Evolutionary conservation across 2,888 invertebrate genomes (phyloP).

Genomic region (Amphipyra tragopoginis): DNA sequence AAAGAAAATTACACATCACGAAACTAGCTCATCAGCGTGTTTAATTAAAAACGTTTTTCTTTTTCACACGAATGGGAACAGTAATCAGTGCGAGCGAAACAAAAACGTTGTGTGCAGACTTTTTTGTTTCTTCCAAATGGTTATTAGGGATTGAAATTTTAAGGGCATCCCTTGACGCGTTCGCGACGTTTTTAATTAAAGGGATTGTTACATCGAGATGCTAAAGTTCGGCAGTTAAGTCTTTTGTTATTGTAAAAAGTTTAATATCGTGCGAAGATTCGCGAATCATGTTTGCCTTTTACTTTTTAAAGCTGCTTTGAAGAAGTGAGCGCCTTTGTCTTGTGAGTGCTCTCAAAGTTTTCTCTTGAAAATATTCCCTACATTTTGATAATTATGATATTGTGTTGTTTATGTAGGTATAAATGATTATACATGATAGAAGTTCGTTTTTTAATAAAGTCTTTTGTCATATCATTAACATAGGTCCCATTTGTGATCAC

Average conservation of each 20-base stretch:
- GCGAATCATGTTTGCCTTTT: constrained; percentile 56
- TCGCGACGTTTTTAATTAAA: constrained; percentile 69
- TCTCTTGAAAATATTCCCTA: constrained; percentile 34
- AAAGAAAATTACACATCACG: constrained; percentile 69
- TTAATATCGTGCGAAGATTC: constrained; percentile 64
- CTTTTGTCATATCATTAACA: no score
- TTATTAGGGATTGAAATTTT: constrained; percentile 67
- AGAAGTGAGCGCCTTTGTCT: constrained; percentile 54
- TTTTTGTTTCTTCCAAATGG: constrained; percentile 68
- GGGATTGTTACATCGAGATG: constrained; percentile 65
- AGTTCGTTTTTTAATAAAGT: no score
- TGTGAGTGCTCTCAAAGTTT: constrained; percentile 40
- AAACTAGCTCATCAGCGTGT: constrained; percentile 64
- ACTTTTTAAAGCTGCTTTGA: constrained; percentile 55
- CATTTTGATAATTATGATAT: constrained; percentile 23
- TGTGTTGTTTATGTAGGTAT: not conserved
- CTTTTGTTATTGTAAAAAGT: constrained; percentile 67
- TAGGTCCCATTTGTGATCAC: no score
- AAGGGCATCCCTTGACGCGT: constrained; percentile 64
- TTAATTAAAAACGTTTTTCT: constrained; percentile 69
- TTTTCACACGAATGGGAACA: constrained; percentile 54
- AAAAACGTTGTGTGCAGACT: constrained; percentile 56
- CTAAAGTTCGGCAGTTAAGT: constrained; percentile 62
- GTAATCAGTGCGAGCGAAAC: constrained; percentile 58
- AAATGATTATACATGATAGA: no score